phyloP scores from a whole-genome alignment of 2,797 vertebrate species.

The Semaprochilodus insignis region DNA sequence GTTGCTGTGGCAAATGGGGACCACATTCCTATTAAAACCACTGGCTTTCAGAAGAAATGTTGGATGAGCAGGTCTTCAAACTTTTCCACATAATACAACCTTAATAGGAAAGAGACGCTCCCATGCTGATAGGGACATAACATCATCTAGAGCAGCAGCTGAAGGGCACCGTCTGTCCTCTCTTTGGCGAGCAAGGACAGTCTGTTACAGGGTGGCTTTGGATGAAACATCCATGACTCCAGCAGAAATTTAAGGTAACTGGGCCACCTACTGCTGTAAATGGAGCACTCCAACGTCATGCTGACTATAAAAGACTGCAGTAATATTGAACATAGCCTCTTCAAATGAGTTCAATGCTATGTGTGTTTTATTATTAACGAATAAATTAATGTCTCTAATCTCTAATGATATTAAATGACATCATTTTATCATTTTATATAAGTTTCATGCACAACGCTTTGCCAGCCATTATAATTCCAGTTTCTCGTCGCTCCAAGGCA shows the following conservation, averaged over 20 bases:
- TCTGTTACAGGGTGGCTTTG: neutral
- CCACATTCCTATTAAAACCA: neutral
- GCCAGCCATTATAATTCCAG: neutral
- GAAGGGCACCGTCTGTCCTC: neutral
- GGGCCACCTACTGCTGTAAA: slow-evolving; percentile 36
- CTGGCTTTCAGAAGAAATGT: neutral
- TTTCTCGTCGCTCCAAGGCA: too few relatives aligned
- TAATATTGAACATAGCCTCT: neutral
- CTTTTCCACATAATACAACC: too few relatives aligned
- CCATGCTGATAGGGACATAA: neutral
- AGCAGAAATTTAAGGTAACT: slow-evolving; percentile 23
- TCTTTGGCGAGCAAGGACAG: slow-evolving; percentile 4
- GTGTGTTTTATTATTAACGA: slow-evolving; percentile 64
- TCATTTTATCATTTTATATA: neutral
- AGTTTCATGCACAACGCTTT: neutral
- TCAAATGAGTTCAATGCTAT: neutral
- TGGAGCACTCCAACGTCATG: slow-evolving; percentile 27
- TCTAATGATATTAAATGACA: neutral
- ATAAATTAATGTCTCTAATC: slow-evolving; percentile 62
- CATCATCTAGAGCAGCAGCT: neutral
- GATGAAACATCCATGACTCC: neutral
- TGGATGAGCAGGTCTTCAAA: neutral
- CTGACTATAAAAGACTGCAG: neutral
- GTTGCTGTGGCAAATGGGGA: neutral
- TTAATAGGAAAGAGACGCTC: neutral